These are phyloP conservation scores for Melanotaenia trifasciata DNA, from an alignment of 2,797 vertebrate genomes.

Conservation along the genomic window DNA sequence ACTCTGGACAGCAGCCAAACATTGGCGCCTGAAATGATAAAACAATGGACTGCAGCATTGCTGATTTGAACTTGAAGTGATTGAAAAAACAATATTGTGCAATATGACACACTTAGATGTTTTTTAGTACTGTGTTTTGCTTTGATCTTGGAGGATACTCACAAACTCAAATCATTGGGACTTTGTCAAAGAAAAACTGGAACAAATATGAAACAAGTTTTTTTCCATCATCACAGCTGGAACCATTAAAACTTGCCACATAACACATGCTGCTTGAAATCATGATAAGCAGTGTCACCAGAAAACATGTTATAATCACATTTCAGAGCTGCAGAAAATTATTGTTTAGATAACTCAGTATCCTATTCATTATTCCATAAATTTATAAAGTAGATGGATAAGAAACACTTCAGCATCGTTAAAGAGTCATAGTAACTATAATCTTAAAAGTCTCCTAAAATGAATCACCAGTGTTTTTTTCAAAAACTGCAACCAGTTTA, in stretches of 20 bases:
- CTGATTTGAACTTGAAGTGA: slow-evolving; percentile 47
- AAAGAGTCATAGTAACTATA: too few species aligned
- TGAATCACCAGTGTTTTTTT: too few species aligned
- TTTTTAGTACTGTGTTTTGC: slow-evolving; percentile 3
- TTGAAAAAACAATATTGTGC: slow-evolving; percentile 1
- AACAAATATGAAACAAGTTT: slow-evolving; percentile 3
- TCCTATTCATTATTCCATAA: too few species aligned
- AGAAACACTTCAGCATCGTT: too few species aligned
- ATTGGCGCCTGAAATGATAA: slow-evolving; percentile 43
- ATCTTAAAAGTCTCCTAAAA: too few species aligned
- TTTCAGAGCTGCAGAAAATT: too few species aligned
- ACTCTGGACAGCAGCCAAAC: slow-evolving; percentile 64
- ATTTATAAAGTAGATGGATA: too few species aligned
- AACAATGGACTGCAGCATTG: slow-evolving; percentile 43
- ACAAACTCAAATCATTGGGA: slow-evolving; percentile 4
- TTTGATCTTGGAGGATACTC: slow-evolving; percentile 4
- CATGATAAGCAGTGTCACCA: background rate
- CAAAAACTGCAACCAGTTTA: too few species aligned
- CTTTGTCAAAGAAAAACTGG: background rate
- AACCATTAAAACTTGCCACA: background rate
- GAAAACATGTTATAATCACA: background rate
- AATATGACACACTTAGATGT: slow-evolving; percentile 14
- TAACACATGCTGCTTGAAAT: background rate
- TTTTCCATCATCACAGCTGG: background rate
- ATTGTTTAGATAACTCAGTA: too few species aligned